These are phyloP conservation scores for Peromyscus aztecus DNA, from an alignment of 2,797 vertebrate genomes.

Conservation along the genomic window DNA sequence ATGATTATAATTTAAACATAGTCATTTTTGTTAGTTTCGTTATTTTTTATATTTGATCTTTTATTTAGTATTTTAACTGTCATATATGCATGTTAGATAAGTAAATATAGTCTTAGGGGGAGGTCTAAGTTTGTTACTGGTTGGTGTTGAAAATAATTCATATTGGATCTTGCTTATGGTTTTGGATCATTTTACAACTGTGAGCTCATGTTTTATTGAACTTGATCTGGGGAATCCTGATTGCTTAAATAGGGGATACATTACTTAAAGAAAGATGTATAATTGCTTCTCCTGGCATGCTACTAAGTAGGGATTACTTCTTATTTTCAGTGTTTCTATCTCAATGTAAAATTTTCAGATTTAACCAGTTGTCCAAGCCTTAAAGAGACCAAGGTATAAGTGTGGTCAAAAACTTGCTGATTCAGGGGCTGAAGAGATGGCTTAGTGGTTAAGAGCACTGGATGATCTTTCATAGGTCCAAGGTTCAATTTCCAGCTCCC, in stretches of 20 bases:
- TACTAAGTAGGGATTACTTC: not conserved
- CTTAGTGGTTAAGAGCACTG: not conserved
- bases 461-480: not conserved
- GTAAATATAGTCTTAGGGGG: not conserved
- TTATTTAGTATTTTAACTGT: slow-evolving; percentile 30
- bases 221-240: not conserved
- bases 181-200: slow-evolving; percentile 40
- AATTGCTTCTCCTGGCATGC: not conserved
- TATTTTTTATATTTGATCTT: slow-evolving; percentile 19
- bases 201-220: slow-evolving; percentile 34
- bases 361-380: not conserved
- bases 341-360: not conserved
- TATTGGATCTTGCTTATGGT: not conserved
- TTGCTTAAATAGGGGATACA: not conserved
- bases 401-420: slow-evolving; percentile 24
- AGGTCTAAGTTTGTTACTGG: not conserved
- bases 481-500: not conserved
- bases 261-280: slow-evolving; percentile 13
- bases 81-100: not conserved
- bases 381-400: not conserved
- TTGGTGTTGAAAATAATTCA: slow-evolving; percentile 33
- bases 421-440: not conserved
- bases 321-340: not conserved
- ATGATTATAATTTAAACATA: slow-evolving; percentile 24
- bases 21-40: not conserved